Conservation (phyloP, 2,113 vertebrate species). For the Suncus etruscus region DNA sequence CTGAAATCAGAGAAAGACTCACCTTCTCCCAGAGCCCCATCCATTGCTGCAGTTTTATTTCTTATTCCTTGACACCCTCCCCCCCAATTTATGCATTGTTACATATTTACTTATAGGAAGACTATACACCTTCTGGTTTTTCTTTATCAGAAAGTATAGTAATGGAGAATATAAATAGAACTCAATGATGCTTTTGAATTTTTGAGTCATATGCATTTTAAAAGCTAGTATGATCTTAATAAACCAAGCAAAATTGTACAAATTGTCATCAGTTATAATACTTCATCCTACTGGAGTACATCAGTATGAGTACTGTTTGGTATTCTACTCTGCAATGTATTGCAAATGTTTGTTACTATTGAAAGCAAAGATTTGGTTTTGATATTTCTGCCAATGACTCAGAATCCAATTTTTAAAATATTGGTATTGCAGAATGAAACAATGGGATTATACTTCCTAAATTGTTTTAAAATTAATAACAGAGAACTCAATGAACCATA, state of each 20-base stretch:
- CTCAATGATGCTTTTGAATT: background rate
- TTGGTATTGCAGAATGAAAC: constrained; percentile 18
- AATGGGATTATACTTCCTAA: background rate
- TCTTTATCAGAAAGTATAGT: background rate
- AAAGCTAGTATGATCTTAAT: background rate
- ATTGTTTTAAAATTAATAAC: background rate
- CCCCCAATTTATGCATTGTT: background rate
- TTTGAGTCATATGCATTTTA: background rate
- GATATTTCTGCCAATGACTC: background rate
- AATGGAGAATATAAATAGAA: background rate
- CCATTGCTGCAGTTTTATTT: background rate
- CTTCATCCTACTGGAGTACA: background rate
- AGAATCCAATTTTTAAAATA: background rate
- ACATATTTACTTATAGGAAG: constrained; percentile 48
- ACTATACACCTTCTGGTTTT: constrained; percentile 17
- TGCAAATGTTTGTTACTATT: background rate
- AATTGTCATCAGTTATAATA: background rate
- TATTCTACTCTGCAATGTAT: background rate
- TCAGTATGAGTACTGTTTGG: background rate
- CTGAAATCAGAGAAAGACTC: background rate
- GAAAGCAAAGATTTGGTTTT: background rate
- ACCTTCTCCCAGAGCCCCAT: background rate
- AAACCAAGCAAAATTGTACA: background rate
- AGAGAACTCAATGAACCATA: no score
- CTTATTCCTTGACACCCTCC: background rate